phyloP scores from a whole-genome alignment of 2,113 vertebrate species.

The Herpailurus yagouaroundi region DNA sequence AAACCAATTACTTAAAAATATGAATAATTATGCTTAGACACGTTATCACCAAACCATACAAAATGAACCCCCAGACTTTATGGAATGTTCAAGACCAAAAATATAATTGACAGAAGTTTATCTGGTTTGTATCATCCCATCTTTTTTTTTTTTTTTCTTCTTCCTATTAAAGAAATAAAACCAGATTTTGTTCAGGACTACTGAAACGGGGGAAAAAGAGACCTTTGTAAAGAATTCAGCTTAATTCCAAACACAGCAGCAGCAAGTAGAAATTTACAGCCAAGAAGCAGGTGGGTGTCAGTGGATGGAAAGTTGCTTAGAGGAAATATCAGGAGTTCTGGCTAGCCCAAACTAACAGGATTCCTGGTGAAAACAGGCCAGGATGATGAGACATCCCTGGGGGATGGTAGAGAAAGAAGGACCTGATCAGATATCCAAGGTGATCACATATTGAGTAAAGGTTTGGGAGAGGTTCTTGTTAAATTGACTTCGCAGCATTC shows the following conservation, averaged over 20 bases:
- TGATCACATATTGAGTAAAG: background rate
- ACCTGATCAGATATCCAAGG: background rate
- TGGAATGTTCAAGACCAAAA: slow-evolving; percentile 10
- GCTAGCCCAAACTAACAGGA: background rate
- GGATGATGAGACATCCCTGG: background rate
- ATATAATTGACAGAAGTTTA: background rate
- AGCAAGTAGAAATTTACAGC: background rate
- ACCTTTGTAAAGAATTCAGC: background rate
- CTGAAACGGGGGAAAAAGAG: background rate
- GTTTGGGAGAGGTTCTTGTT: background rate
- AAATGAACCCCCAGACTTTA: background rate
- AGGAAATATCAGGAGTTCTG: background rate
- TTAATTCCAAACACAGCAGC: background rate
- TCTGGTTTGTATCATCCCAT: background rate
- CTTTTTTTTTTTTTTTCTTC: no score
- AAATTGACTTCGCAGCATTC: background rate
- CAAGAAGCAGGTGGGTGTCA: background rate
- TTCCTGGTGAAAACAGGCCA: background rate
- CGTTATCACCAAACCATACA: background rate
- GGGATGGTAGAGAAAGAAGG: background rate
- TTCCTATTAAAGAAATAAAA: background rate
- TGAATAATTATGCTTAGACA: background rate
- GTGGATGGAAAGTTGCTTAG: background rate
- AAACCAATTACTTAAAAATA: slow-evolving; percentile 18
- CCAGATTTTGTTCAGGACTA: background rate